phyloP scores from a whole-genome alignment of 2,113 vertebrate genomes.

The Sisor rabdophorus region DNA sequence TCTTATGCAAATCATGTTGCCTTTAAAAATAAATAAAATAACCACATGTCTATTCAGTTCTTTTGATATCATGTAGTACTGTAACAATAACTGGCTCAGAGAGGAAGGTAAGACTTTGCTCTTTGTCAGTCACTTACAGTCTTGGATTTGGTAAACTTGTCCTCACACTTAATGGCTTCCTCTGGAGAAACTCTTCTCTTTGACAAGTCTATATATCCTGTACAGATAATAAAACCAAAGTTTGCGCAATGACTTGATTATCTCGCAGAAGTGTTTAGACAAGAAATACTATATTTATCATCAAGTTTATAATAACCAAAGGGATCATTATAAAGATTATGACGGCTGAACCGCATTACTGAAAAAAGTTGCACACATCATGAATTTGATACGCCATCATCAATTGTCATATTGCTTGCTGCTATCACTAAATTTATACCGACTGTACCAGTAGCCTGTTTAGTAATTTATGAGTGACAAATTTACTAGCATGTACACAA shows the following conservation, averaged over 20 bases:
- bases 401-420: neutral
- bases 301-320: neutral
- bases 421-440: neutral
- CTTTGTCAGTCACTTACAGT: conserved; percentile 76
- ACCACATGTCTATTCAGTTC: neutral
- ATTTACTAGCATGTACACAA: neutral
- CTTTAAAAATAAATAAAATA: neutral
- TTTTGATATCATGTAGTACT: neutral
- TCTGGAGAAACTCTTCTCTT: conserved; percentile 99
- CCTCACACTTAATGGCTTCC: conserved; percentile 97
- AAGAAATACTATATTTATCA: no score
- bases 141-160: conserved; percentile 99
- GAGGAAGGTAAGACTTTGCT: neutral
- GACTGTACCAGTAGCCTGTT: neutral
- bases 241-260: neutral
- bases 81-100: neutral
- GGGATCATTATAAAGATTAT: no score
- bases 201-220: conserved; percentile 96
- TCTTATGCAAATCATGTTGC: no score
- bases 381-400: neutral
- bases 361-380: neutral
- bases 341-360: neutral
- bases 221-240: neutral
- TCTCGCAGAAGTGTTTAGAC: neutral
- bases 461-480: neutral